Percentiles rank a stretch among this genome's conserved stretches.
These are phyloP conservation scores for Bombus waltoni DNA, from an alignment of 1,140 invertebrate species.

Conservation along the genomic window DNA sequence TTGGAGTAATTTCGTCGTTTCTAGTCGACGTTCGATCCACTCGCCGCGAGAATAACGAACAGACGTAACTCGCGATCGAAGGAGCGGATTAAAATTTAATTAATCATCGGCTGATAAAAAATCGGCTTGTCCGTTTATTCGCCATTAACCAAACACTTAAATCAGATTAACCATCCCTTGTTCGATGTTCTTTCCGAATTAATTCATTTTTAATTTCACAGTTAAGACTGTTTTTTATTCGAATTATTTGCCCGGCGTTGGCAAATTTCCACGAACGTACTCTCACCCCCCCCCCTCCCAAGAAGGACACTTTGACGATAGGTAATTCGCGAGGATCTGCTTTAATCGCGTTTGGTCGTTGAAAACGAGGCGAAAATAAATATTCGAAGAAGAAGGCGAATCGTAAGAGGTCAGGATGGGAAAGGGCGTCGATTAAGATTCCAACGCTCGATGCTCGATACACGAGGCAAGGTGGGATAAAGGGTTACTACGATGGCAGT, in stretches of 20 bases:
- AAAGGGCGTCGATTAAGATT: neutral
- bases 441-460: neutral
- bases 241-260: neutral
- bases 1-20: too few relatives aligned
- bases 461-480: too few relatives aligned
- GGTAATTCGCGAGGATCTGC: neutral
- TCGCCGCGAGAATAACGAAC: too few relatives aligned
- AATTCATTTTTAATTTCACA: neutral
- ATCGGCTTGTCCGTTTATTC: neutral
- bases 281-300: neutral
- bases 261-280: neutral
- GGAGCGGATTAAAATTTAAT: slow-evolving; percentile 25
- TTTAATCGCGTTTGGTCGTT: too few relatives aligned
- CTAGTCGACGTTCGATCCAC: too few relatives aligned
- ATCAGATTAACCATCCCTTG: neutral
- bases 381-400: neutral
- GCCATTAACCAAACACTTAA: neutral
- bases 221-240: neutral
- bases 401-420: neutral
- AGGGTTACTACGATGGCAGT: neutral
- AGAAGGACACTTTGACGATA: neutral
- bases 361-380: neutral
- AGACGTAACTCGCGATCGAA: too few relatives aligned
- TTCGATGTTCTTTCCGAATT: neutral
- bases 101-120: slow-evolving; percentile 4